These are phyloP conservation scores for Apis mellifera DNA, from an alignment of 1,140 invertebrate species.

Conservation along the genomic window DNA sequence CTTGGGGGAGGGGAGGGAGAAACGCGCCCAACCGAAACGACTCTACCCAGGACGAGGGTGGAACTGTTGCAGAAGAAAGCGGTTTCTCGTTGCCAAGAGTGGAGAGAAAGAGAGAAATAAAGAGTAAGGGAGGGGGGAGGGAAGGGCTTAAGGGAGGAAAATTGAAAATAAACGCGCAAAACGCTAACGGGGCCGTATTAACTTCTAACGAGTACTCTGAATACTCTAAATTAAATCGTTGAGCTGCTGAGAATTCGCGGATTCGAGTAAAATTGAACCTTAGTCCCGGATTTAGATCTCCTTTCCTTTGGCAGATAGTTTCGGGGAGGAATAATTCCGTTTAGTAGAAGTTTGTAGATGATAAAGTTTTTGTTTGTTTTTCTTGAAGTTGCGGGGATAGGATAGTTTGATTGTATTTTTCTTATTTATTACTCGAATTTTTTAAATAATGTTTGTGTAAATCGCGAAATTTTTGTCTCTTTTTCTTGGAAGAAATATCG, in stretches of 20 bases:
- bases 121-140: not conserved
- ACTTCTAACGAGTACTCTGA: constrained; percentile 59
- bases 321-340: not conserved
- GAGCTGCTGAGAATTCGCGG: not conserved
- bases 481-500: not conserved
- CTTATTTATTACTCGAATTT: too few relatives aligned
- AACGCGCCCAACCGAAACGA: constrained; percentile 2
- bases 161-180: constrained; percentile 50
- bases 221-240: constrained; percentile 36
- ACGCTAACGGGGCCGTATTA: constrained; percentile 52
- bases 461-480: not conserved
- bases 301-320: not conserved
- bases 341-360: not conserved
- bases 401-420: too few relatives aligned
- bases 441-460: not conserved
- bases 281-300: not conserved
- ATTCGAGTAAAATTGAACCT: not conserved
- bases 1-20: not conserved
- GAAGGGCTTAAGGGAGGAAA: constrained; percentile 11
- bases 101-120: constrained; percentile 21
- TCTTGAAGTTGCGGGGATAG: too few relatives aligned
- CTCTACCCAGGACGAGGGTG: not conserved
- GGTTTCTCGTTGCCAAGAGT: constrained; percentile 21
- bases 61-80: constrained; percentile 51
- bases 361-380: not conserved